Evolutionary conservation across 2,797 vertebrate genomes (phyloP), one percentile per base, ranked within the genome.

Genomic region (Lagodon rhomboides): DNA sequence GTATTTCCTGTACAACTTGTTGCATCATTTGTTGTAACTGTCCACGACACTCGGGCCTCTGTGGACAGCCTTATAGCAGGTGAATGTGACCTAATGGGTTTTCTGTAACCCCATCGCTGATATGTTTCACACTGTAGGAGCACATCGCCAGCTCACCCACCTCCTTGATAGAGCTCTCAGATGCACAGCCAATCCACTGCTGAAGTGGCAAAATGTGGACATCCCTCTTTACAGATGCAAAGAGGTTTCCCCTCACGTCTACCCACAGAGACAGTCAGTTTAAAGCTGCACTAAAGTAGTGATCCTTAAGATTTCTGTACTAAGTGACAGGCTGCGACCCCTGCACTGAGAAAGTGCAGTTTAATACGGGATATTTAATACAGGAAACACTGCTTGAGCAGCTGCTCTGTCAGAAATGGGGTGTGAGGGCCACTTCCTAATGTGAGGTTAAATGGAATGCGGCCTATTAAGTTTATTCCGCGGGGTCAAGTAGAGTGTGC

Each of bases 1-100:
- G 4, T 18, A 15, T 34, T 59, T 60, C 13, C 3, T 2, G 30
- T 15, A 6, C 22, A 12, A 5, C 2, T 18, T 53, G 15, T 18
- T 64, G 41, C 44, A 25, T 62, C 18, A 51, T 51, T 53, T 79
- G 12, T 27, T 51, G 10, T 41, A 41, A 67, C 15, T 3, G 67
- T 38, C 7, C 10, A 54, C 17, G 22, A 18, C 55, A 50, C 12
- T 41, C 6, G 0, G 5, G 23, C 17, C 44, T 15, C n/a, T 4
- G 16, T 22, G 46, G 23, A 62, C 18, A 50, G 9, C 23, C 27
- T 22, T 49, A 23, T 3, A 17, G n/a, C 20, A 47, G 38, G 1
- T 60, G 27, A 53, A 54, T 23, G 49, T 53, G 34, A 18, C 15
- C 4, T 13, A 5, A 20, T 27, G 41, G 16, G 22, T 11, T 34